Conservation (phyloP, 1,140 invertebrate genomes). For the Spodoptera frugiperda region DNA sequence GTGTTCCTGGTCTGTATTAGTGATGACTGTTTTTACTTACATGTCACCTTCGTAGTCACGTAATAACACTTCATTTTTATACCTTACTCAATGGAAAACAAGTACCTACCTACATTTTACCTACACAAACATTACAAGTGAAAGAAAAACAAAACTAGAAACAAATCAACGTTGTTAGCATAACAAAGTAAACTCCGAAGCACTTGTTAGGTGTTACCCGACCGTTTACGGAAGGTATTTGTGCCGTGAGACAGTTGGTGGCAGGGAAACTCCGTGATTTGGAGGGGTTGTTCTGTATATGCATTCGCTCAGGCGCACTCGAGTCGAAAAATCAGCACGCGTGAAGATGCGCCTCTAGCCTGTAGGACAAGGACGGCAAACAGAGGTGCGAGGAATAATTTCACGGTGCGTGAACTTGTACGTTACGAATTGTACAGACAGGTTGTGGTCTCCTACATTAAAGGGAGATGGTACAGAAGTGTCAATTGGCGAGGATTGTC, state of each 20-base stretch:
- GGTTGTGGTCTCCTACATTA: slow-evolving; percentile 28
- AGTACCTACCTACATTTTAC: not conserved
- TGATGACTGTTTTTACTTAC: no score
- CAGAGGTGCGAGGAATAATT: slow-evolving; percentile 67
- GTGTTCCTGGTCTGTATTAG: no score
- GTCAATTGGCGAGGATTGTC: no score
- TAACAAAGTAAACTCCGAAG: slow-evolving; percentile 58
- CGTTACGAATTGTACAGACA: slow-evolving; percentile 45
- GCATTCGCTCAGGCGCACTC: slow-evolving; percentile 64
- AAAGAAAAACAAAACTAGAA: slow-evolving; percentile 56
- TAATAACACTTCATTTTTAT: not conserved
- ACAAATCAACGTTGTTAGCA: slow-evolving; percentile 61
- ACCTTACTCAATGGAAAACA: not conserved
- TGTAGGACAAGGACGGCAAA: slow-evolving; percentile 59
- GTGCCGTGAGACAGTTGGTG: slow-evolving; percentile 37
- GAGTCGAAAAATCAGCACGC: slow-evolving; percentile 69
- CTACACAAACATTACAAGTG: not conserved
- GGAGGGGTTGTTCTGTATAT: slow-evolving; percentile 55
- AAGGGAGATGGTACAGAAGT: not conserved
- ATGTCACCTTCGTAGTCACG: no score
- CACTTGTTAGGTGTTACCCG: slow-evolving; percentile 59
- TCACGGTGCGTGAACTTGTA: slow-evolving; percentile 59
- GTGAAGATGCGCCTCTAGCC: slow-evolving; percentile 59
- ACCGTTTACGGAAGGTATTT: slow-evolving; percentile 48
- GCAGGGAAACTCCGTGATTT: slow-evolving; percentile 51